Conservation (phyloP, 2,888 invertebrate genomes). For the Coelogynopora nodosa region DNA sequence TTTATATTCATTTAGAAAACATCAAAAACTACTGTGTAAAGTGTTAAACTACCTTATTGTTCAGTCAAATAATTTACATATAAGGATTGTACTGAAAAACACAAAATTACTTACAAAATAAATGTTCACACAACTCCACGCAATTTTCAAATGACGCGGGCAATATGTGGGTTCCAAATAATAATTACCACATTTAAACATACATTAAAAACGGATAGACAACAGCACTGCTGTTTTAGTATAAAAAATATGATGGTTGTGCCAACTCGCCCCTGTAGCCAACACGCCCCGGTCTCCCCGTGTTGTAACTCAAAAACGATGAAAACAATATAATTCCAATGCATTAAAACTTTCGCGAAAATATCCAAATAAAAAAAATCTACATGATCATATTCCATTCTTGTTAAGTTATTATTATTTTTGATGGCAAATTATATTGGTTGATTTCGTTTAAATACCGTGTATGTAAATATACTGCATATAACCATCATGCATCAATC, state of each 20-base stretch:
- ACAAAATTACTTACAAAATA: not conserved
- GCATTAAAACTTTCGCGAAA: too few species aligned
- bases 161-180: not conserved
- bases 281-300: not conserved
- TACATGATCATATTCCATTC: too few species aligned
- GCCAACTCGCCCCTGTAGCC: not conserved
- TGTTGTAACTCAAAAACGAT: too few species aligned
- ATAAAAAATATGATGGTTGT: not conserved
- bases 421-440: too few species aligned
- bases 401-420: too few species aligned
- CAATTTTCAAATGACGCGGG: not conserved
- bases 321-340: too few species aligned
- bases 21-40: too few species aligned
- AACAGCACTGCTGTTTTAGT: not conserved
- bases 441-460: too few species aligned
- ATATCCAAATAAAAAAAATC: too few species aligned
- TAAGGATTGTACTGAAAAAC: not conserved
- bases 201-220: not conserved
- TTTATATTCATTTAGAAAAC: too few species aligned
- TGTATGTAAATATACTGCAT: too few species aligned
- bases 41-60: not conserved
- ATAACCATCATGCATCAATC: too few species aligned
- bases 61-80: not conserved
- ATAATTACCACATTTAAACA: not conserved
- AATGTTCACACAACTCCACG: not conserved